Evolutionary conservation across 1,140 invertebrate genomes (phyloP), one percentile per base, ranked within the genome.

Genomic region (Cherax quadricarinatus): DNA sequence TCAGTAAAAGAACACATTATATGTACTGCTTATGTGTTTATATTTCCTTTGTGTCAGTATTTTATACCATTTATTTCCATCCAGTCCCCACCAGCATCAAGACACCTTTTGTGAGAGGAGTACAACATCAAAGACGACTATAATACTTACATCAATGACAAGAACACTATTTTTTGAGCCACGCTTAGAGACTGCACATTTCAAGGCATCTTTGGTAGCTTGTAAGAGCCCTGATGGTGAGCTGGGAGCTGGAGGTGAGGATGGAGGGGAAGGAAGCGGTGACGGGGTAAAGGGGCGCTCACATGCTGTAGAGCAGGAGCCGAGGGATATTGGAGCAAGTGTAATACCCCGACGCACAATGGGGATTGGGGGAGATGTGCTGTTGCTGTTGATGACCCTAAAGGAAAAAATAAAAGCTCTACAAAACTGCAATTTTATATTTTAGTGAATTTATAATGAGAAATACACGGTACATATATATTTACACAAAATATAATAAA

Each of bases 131-230:
- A 41, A 41, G 30, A 41, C 0, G 0, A 41, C 30, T 41, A 41
- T 41, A 41, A 75, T 30, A 86, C 93, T 93, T 78, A 93, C 93
- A 93, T 93, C 93, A 85, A 93, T 93, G 48, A 82, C 89, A 21
- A 93, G 78, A 10, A 57, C 86, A 62, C 93, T 93, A 9, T 84
- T 83, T 78, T 93, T 93, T 12, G 91, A 73, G 24, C 81, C 89
- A 21, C 85, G 85, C 75, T 93, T 93, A 24, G 81, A 83, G 41
- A 93, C 91, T 5, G 93, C 93, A n/a, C 62, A 6, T 80, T 86
- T 51, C 53, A 93, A 60, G 9, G 91, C 85, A 91, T 92, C 88
- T 80, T 93, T 93, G 12, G 93, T 84, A 60, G 88, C 90, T 62
- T 90, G 73, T 16, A 93, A 66, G n/a, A 89, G 81, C 3, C 93